These are phyloP conservation scores for Thamnaconus septentrionalis DNA, from an alignment of 2,113 vertebrate species.

Conservation along the genomic window DNA sequence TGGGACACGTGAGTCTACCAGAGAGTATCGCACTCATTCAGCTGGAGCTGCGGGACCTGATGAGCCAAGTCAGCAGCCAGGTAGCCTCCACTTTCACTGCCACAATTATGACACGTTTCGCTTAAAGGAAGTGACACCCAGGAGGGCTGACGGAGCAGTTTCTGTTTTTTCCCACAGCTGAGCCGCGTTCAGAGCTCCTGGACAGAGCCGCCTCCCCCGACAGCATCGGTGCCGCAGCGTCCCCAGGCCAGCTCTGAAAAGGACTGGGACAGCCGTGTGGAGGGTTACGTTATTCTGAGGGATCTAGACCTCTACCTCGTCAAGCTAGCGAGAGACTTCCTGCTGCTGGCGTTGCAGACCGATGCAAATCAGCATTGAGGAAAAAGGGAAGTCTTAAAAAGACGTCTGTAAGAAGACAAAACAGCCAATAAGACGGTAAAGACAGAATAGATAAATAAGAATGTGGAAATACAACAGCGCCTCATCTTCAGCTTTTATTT, in stretches of 20 bases:
- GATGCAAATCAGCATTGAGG: slow-evolving; percentile 8
- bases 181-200: slow-evolving; percentile 25
- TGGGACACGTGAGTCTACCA: slow-evolving; percentile 22
- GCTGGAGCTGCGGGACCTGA: slow-evolving; percentile 73
- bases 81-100: slow-evolving; percentile 33
- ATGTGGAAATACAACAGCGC: neutral
- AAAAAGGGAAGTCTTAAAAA: neutral
- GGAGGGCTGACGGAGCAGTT: slow-evolving; percentile 1
- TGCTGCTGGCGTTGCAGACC: slow-evolving; percentile 59
- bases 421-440: neutral
- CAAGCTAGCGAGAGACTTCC: slow-evolving; percentile 74
- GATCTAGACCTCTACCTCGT: slow-evolving; percentile 75
- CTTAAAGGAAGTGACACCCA: neutral
- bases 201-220: slow-evolving; percentile 9
- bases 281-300: slow-evolving; percentile 76
- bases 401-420: neutral
- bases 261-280: slow-evolving; percentile 62
- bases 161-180: slow-evolving; percentile 51
- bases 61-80: slow-evolving; percentile 68
- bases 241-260: slow-evolving; percentile 9
- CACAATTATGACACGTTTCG: neutral
- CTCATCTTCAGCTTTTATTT: neutral
- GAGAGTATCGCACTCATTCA: slow-evolving; percentile 64
- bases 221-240: neutral
- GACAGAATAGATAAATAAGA: neutral